Percentiles rank a stretch among this genome's conserved stretches.
phyloP scores from a whole-genome alignment of 2,797 vertebrate species.

The Ceryle rudis region DNA sequence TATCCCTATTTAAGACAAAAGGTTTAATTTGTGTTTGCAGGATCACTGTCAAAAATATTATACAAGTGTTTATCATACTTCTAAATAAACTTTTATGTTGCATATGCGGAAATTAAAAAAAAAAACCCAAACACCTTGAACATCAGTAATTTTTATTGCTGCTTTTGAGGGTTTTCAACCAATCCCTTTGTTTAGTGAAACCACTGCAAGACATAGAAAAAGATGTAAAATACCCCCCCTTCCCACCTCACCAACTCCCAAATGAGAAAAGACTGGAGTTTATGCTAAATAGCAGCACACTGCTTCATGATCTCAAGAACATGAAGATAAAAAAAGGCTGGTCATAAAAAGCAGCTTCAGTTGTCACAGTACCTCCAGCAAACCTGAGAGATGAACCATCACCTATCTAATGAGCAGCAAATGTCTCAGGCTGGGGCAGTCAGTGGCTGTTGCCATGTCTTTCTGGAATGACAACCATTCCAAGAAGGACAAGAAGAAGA shows the following conservation, averaged over 20 bases:
- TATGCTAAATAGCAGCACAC: not conserved
- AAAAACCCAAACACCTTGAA: too few relatives aligned
- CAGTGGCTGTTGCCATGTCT: not conserved
- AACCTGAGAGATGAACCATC: not conserved
- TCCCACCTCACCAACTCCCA: not conserved
- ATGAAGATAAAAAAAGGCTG: not conserved
- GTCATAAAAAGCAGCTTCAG: not conserved
- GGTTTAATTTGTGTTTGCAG: too few relatives aligned
- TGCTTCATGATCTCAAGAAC: not conserved
- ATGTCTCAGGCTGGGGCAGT: not conserved
- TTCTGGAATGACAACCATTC: not conserved
- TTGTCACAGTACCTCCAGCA: not conserved
- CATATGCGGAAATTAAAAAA: too few relatives aligned
- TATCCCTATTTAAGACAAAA: too few relatives aligned
- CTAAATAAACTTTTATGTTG: too few relatives aligned
- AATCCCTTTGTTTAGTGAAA: not conserved
- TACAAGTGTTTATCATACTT: too few relatives aligned
- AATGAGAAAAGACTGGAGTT: not conserved
- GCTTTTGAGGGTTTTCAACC: not conserved
- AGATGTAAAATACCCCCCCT: not conserved
- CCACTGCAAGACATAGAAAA: not conserved
- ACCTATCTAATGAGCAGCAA: not conserved
- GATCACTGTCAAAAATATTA: too few relatives aligned
- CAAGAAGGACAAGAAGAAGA: not conserved
- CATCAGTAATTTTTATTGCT: not conserved